Conservation (phyloP, 1,140 invertebrate species). For the Sitobion miscanthi region DNA sequence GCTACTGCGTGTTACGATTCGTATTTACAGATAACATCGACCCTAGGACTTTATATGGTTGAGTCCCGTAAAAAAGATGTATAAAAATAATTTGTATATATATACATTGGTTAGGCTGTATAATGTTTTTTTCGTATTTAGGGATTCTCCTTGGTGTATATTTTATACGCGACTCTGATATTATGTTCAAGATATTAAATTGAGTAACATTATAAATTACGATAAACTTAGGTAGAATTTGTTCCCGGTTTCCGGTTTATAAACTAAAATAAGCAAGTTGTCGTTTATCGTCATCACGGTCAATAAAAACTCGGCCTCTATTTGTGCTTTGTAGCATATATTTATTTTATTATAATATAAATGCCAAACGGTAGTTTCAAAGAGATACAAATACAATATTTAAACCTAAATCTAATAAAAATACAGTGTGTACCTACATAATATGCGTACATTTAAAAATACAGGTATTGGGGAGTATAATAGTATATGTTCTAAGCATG, state of each 20-base stretch:
- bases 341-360: background rate
- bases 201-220: background rate
- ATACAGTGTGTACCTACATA: background rate
- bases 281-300: background rate
- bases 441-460: background rate
- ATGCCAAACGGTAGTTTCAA: background rate
- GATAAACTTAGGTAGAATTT: background rate
- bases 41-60: too few species aligned
- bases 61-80: too few species aligned
- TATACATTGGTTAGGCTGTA: too few species aligned
- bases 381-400: background rate
- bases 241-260: background rate
- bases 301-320: background rate
- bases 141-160: background rate
- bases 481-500: background rate
- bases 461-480: background rate
- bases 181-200: background rate
- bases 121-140: background rate
- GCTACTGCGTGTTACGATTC: too few species aligned
- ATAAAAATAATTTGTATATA: too few species aligned
- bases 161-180: background rate
- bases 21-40: too few species aligned
- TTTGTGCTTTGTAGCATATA: background rate
- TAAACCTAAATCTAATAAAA: background rate
- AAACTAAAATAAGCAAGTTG: background rate